These are phyloP conservation scores for Augiades crinisus DNA, from an alignment of 2,888 invertebrate genomes.

Conservation along the genomic window DNA sequence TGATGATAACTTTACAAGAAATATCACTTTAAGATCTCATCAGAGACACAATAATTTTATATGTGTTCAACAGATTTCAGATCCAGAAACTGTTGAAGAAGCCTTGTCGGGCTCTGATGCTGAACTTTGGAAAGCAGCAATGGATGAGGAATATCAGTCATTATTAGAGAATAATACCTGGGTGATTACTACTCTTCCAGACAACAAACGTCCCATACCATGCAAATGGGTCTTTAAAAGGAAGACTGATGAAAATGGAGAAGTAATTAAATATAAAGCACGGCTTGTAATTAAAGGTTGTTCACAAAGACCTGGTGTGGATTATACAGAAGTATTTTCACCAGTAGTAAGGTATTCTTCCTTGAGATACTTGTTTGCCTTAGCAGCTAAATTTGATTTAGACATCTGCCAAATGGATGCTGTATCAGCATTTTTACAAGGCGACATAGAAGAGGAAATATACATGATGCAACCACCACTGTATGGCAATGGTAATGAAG, in stretches of 20 bases:
- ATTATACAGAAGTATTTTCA: conserved; percentile 28
- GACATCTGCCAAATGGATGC: too few species aligned
- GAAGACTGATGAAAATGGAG: conserved; percentile 32
- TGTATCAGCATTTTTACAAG: conserved; percentile 26
- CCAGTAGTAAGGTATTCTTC: conserved; percentile 28
- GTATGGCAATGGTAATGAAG: conserved; percentile 13
- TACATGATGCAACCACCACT: conserved; percentile 27
- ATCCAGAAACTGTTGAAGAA: neutral
- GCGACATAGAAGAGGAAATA: conserved; percentile 28
- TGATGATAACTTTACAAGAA: neutral
- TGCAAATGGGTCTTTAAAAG: conserved; percentile 38
- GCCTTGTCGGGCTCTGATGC: neutral
- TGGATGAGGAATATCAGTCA: neutral
- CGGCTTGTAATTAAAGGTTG: conserved; percentile 38
- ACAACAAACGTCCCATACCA: conserved; percentile 23
- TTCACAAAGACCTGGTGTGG: conserved; percentile 30
- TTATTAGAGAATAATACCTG: neutral
- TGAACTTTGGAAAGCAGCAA: neutral
- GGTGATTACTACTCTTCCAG: neutral
- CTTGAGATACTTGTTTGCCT: conserved; percentile 24
- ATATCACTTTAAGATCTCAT: neutral
- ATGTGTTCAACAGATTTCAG: neutral
- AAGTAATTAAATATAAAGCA: conserved; percentile 34
- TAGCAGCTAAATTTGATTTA: too few species aligned
- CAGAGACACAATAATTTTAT: neutral